Evolutionary conservation across 2,888 invertebrate species (phyloP), one percentile per base, ranked within the genome.

Genomic region (Electrophaes corylata): DNA sequence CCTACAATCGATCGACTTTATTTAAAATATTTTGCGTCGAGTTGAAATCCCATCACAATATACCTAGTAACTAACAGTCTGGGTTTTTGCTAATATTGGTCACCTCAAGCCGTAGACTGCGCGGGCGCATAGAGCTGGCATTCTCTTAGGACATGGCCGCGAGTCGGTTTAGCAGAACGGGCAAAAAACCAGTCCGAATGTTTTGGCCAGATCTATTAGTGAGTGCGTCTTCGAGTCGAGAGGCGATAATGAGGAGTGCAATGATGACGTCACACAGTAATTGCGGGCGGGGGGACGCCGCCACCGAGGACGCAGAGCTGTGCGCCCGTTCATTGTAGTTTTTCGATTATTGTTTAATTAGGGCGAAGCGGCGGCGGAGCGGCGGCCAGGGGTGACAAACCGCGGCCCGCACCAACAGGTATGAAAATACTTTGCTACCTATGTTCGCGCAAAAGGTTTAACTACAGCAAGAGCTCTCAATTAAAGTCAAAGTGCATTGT

Each of bases 271-370:
- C 86, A 88, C 72, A 70, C 73, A 65, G 72, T 69, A 72, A 71
- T 73, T 68, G 70, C 66, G 60, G 57, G 66, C 63, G 62, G 68
- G 64, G 84, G 82, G 82, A n/a, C n/a, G n/a, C n/a, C n/a, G 80
- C 75, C 78, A 77, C 77, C 80, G 84, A 83, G 83, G 85, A 84
- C 85, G 86, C 72, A 69, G 82, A 85, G 88, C 87, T 84, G 86
- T 83, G 88, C 88, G 89, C 89, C 85, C 89, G 91, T 87, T 91
- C 89, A 90, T 91, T 91, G 91, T 91, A 91, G 89, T 91, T 90
- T 91, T 91, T 91, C 91, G 91, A 91, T 91, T 91, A 91, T 91
- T 91, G 91, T 91, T 91, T 91, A 91, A 91, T 91, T 91, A 91
- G 91, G 91, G 90, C 91, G 90, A 91, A 90, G 90, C 91, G 90